phyloP scores from a whole-genome alignment of 1,140 invertebrate genomes.

The Drosophila teissieri region DNA sequence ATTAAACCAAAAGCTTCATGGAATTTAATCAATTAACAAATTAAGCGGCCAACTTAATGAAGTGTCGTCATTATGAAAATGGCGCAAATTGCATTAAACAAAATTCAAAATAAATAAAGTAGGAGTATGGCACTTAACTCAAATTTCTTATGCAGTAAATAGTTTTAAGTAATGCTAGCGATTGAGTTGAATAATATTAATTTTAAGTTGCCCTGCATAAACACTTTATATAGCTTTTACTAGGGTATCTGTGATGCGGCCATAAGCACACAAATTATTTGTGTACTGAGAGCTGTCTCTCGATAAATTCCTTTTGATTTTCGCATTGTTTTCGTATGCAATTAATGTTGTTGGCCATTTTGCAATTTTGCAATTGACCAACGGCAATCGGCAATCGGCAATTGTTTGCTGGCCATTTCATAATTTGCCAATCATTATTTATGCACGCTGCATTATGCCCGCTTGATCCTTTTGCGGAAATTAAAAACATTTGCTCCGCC shows the following conservation, averaged over 20 bases:
- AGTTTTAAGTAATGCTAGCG: too few relatives aligned
- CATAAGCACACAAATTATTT: background rate
- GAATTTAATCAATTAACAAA: background rate
- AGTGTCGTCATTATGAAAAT: too few relatives aligned
- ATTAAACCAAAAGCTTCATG: background rate
- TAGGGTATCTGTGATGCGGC: background rate
- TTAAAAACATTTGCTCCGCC: slow-evolving; percentile 52
- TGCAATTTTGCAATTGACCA: slow-evolving; percentile 22
- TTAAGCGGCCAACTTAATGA: too few relatives aligned
- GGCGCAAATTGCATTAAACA: too few relatives aligned
- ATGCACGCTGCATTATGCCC: slow-evolving; percentile 48
- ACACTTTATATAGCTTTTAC: background rate
- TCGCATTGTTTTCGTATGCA: slow-evolving; percentile 22
- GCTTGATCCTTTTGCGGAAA: slow-evolving; percentile 66
- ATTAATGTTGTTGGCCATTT: slow-evolving; percentile 29
- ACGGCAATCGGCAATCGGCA: background rate
- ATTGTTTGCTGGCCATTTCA: slow-evolving; percentile 43
- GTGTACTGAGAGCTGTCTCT: background rate
- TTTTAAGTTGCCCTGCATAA: too few relatives aligned
- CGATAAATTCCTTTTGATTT: background rate
- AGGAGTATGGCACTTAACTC: too few relatives aligned
- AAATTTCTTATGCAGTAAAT: too few relatives aligned
- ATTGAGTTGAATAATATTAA: too few relatives aligned
- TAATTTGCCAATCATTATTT: slow-evolving; percentile 67
- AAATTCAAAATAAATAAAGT: too few relatives aligned